Base-by-base conservation (phyloP, 2,113 vertebrate genomes). In the Pandion haliaetus region DNA sequence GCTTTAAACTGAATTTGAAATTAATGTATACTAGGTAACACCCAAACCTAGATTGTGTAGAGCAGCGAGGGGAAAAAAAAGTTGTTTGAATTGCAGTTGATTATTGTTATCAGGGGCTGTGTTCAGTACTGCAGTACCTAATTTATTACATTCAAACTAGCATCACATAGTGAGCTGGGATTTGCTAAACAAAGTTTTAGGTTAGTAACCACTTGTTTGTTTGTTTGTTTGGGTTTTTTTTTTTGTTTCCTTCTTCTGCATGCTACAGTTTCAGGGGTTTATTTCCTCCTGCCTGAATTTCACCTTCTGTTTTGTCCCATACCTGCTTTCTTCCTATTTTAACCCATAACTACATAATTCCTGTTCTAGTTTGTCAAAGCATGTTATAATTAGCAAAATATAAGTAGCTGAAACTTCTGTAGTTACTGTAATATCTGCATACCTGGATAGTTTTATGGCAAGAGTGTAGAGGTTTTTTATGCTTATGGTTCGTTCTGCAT, bases 1-100 rank as follows among this genome's bases (percentile, higher is more conserved):
- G 34, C 21, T 91, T 91, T 62, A 61, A 82, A 86, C 23, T 50
- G 82, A 73, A 84, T 66, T 71, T 71, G 21, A 76, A 86, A 80
- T 13, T n/a, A 57, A 65, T 23, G 6, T 31, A 8, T 34, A 36
- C 17, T 54, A 62, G 38, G 25, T 45, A 84, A 73, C 21, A 49
- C 8, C 25, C 32, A 66, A 72, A 63, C 12, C 2, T 42, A 81
- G 17, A 26, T 23, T 52, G 15, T 70, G 36, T 32, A 58, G 40
- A 72, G 58, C 25, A 32, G 20, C 29, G 44, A n/a, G 14, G 7
- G 29, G 34, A 6, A 9, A 49, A 36, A 42, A 38, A 59, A 9
- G 10, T 14, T 50, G 19, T 42, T 65, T 73, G 47, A 71, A 50
- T 40, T 74, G 24, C 50, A 54, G 24, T 10, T 77, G 69, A 8